Base-by-base conservation (phyloP, 2,888 invertebrate genomes). In the Tridacna crocea region DNA sequence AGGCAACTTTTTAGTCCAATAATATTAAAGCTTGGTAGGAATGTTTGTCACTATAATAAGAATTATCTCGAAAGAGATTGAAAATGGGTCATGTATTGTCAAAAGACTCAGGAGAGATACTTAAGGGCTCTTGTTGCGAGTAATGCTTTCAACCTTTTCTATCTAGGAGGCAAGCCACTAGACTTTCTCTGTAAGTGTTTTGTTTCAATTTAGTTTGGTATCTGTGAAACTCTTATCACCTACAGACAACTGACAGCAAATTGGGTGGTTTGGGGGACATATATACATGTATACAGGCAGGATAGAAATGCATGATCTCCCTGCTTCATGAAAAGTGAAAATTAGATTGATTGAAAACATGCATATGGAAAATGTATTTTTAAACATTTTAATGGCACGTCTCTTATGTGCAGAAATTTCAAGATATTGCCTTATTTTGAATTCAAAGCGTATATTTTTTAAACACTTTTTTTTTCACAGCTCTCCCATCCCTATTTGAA, bases 81-180 rank as follows among this genome's bases (percentile, higher is more conserved):
- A 55, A 55, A 1, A 3, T 55, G n/a, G n/a, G n/a, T n/a, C n/a
- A n/a, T n/a, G n/a, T n/a, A n/a, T n/a, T n/a, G n/a, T n/a, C n/a
- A n/a, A n/a, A n/a, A n/a, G n/a, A n/a, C n/a, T n/a, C n/a, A n/a
- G n/a, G n/a, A n/a, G n/a, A n/a, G n/a, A n/a, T n/a, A n/a, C n/a
- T n/a, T n/a, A n/a, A n/a, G n/a, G n/a, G n/a, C n/a, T n/a, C 55
- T 19, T 55, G 1, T 17, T n/a, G 4, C 4, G 17, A 55, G 10
- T 19, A 19, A 17, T 55, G n/a, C 1, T 55, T 19, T 19, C 55
- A 55, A 55, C 2, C 17, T 55, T 55, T 55, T 55, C 55, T 19
- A 55, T 63, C n/a, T 63, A 63, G 63, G 63, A 63, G 63, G 24
- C 63, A 63, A 55, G n/a, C 68, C 15, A 68, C 68, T 46, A 47